A percentile compares a stretch with the other conserved stretches of the same genome.
Evolutionary conservation across 2,888 invertebrate species (phyloP).

Genomic region (Lasioglossum figueresi): DNA sequence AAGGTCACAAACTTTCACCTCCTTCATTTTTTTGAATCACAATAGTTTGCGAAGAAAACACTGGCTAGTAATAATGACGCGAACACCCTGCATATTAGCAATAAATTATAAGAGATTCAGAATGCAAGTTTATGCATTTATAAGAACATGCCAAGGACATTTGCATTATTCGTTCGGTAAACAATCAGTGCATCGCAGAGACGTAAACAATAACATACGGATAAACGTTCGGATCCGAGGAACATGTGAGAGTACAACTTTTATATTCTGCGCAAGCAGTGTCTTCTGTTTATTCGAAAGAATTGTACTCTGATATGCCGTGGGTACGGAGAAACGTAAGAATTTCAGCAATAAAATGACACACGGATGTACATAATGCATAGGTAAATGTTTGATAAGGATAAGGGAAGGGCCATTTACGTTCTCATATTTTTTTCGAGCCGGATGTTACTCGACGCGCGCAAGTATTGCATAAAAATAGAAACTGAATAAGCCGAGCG

Average conservation of each 20-base stretch:
- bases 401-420: neutral
- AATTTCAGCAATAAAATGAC: neutral
- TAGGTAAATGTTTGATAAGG: neutral
- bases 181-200: neutral
- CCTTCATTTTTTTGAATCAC: too few species aligned
- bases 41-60: too few species aligned
- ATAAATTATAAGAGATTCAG: too few species aligned
- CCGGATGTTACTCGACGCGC: neutral
- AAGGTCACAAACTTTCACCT: too few species aligned
- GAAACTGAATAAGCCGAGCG: slow-evolving; percentile 60
- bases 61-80: too few species aligned
- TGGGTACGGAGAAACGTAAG: neutral
- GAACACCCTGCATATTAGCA: too few species aligned
- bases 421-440: neutral
- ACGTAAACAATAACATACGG: neutral
- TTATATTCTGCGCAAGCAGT: neutral
- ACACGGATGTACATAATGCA: neutral
- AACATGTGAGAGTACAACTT: neutral
- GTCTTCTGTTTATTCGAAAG: neutral
- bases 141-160: neutral
- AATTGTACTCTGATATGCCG: neutral
- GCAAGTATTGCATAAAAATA: slow-evolving; percentile 33
- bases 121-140: too few species aligned
- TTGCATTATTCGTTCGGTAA: neutral
- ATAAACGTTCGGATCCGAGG: neutral